Evolutionary conservation across 2,888 invertebrate genomes (phyloP).

Genomic region (Drosophila emarginata): DNA sequence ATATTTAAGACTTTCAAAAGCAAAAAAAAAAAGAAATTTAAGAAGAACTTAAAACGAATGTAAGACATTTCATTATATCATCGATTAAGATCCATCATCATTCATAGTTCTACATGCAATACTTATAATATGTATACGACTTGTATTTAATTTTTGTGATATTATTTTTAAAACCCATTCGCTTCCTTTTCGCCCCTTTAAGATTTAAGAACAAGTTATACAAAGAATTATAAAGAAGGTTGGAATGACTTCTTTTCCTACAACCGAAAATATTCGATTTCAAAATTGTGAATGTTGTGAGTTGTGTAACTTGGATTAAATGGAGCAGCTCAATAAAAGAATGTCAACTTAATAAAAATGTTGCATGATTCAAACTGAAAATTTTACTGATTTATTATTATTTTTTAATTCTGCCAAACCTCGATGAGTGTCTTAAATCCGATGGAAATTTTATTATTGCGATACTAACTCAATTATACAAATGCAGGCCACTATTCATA

Average conservation of each 20-base stretch:
- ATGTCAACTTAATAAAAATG: conserved; percentile 46
- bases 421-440: too few relatives aligned
- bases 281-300: neutral
- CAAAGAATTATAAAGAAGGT: neutral
- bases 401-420: neutral
- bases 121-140: conserved; percentile 61
- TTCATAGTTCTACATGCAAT: conserved; percentile 25
- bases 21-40: neutral
- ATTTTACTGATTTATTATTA: neutral
- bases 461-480: neutral
- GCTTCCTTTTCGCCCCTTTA: conserved; percentile 55
- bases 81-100: conserved; percentile 8
- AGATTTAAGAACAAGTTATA: conserved; percentile 5
- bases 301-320: conserved; percentile 12
- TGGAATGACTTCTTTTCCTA: conserved; percentile 1
- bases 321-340: conserved; percentile 12
- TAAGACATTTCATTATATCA: conserved; percentile 43
- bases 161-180: conserved; percentile 65
- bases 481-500: neutral
- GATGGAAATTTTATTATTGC: too few relatives aligned
- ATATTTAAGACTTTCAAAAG: conserved; percentile 31
- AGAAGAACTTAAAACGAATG: conserved; percentile 24
- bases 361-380: conserved; percentile 66
- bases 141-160: conserved; percentile 75
- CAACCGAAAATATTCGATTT: conserved; percentile 2